Percentiles rank a stretch among this genome's conserved stretches.
Conservation (phyloP, 2,888 invertebrate species). For the Ormyrus pomaceus region DNA sequence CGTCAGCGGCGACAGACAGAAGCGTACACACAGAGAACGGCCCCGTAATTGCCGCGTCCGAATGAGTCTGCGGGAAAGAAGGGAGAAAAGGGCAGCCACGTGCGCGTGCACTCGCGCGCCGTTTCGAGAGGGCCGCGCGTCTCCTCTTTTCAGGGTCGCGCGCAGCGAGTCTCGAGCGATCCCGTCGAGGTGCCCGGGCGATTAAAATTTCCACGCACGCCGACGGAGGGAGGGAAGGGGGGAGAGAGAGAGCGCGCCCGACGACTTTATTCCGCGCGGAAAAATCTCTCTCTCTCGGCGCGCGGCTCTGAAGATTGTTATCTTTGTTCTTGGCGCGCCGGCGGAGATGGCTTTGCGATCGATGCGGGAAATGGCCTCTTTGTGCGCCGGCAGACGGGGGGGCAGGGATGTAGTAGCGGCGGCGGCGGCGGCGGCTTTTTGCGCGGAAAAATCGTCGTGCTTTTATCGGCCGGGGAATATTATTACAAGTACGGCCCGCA, state of each 20-base stretch:
- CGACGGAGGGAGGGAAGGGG: no score
- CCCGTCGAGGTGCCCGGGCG: not conserved
- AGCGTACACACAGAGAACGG: not conserved
- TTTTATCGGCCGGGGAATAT: slow-evolving; percentile 24
- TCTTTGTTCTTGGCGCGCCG: slow-evolving; percentile 10
- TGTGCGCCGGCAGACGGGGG: not conserved
- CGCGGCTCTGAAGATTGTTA: slow-evolving; percentile 6
- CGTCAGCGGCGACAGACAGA: slow-evolving; percentile 1
- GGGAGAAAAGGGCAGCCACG: not conserved
- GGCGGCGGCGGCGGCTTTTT: slow-evolving; percentile 6
- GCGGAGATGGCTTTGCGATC: slow-evolving; percentile 4
- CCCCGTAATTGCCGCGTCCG: slow-evolving; percentile 5
- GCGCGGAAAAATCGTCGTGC: slow-evolving; percentile 23
- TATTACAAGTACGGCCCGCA: slow-evolving; percentile 18
- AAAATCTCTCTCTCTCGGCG: slow-evolving; percentile 14
- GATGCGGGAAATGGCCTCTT: slow-evolving; percentile 42
- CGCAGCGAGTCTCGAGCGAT: slow-evolving; percentile 4
- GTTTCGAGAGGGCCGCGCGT: not conserved
- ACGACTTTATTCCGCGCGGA: slow-evolving; percentile 30
- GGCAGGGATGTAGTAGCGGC: not conserved
- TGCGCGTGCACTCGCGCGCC: not conserved
- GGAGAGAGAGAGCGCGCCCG: not conserved
- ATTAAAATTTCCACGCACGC: slow-evolving; percentile 3
- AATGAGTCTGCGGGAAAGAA: not conserved
- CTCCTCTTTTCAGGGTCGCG: not conserved